Base-by-base conservation (phyloP, 2,888 invertebrate genomes). In the Hydrotaea diabolus region DNA sequence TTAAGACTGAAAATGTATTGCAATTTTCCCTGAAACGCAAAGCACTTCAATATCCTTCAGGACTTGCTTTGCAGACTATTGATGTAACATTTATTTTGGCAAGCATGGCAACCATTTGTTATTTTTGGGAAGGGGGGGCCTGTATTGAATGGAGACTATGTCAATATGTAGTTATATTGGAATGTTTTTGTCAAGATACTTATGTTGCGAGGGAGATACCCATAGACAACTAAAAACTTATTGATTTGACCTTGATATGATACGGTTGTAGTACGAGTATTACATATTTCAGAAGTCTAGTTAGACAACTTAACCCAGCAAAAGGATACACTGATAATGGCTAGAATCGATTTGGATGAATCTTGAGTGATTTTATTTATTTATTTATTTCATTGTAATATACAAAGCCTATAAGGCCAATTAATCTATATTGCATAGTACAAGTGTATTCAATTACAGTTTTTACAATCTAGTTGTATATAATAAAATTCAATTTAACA, bases 61-160 rank as follows among this genome's bases (percentile, higher is more conserved):
- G 0, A 11, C 11, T 26, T 21, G 3, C 5, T 26, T 3, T 59
- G 64, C 26, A 0, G 39, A 17, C 21, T 85, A 82, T 85, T 82
- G 85, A 82, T 77, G 46, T 11, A 69, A 69, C 69, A n/a, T n/a
- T n/a, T n/a, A n/a, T 21, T 76, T 64, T 74, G 55, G 73, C 19
- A 69, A 71, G 76, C 82, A 82, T 85, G 82, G 77, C 23, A 80
- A 85, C 77, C 78, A 26, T 36, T 66, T 39, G 39, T 73, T 59
- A 39, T 39, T 39, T 39, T 39, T 23, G 21, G 8, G 1, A 21
- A 71, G n/a, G 31, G 15, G 31, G 5, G n/a, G 7, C 26, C 7
- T n/a, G 1, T 11, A 0, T 17, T n/a, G 17, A 31, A 31, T 31
- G 31, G 23, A 17, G 39, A 59, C 59, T 74, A 59, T 59, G 46